Conservation (phyloP, 2,113 vertebrate species). For the Raja brachyura region DNA sequence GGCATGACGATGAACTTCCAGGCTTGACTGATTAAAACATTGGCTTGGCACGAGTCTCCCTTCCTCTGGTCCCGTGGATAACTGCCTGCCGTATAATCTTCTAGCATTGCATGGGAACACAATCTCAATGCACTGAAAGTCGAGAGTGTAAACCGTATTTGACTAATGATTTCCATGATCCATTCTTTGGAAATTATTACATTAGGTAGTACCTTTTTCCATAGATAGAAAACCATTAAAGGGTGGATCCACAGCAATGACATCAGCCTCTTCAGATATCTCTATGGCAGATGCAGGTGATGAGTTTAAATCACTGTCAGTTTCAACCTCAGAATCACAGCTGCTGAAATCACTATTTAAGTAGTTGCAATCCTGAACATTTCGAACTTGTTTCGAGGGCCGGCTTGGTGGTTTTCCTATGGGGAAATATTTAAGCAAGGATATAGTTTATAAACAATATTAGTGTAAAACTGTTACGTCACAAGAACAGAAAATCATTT, state of each 20-base stretch:
- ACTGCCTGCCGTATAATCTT: neutral
- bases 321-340: conserved; percentile 73
- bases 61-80: neutral
- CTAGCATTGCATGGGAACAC: neutral
- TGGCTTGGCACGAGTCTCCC: neutral
- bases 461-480: neutral
- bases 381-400: conserved; percentile 62
- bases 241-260: conserved; percentile 75
- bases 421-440: neutral
- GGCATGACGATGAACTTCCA: neutral
- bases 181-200: neutral
- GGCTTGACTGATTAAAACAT: neutral
- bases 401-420: conserved; percentile 72
- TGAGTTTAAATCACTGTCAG: conserved; percentile 90
- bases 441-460: neutral
- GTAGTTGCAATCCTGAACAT: conserved; percentile 50
- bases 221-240: conserved; percentile 40
- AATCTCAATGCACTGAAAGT: neutral
- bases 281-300: conserved; percentile 85
- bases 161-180: neutral
- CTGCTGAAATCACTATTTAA: conserved; percentile 91
- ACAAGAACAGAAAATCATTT: neutral
- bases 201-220: neutral
- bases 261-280: conserved; percentile 62
- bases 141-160: neutral